phyloP scores from a whole-genome alignment of 1,140 invertebrate genomes.

The Heliconius congener region DNA sequence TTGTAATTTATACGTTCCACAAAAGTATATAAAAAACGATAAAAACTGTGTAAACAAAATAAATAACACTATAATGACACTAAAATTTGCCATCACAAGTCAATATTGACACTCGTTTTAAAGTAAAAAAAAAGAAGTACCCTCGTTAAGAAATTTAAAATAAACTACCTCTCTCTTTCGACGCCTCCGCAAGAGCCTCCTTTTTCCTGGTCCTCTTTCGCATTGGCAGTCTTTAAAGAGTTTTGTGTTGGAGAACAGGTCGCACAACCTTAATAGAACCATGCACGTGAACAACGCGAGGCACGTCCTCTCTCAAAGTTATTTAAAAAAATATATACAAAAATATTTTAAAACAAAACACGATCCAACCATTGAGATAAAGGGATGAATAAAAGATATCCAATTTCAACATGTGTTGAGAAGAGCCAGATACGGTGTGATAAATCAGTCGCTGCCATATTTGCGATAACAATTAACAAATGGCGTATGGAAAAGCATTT shows the following conservation, averaged over 20 bases:
- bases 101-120: background rate
- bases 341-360: conserved; percentile 50
- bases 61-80: background rate
- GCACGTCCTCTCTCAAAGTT: conserved; percentile 4
- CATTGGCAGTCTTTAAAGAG: conserved; percentile 76
- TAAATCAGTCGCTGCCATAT: conserved; percentile 58
- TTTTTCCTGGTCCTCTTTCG: conserved; percentile 79
- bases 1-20: background rate
- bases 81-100: background rate
- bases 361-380: conserved; percentile 47
- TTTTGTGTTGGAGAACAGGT: conserved; percentile 71
- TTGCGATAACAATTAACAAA: conserved; percentile 74
- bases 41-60: background rate
- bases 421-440: conserved; percentile 61
- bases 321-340: conserved; percentile 2
- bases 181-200: conserved; percentile 63
- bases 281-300: conserved; percentile 47
- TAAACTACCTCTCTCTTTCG: conserved; percentile 57
- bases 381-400: conserved; percentile 55
- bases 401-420: conserved; percentile 60
- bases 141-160: background rate
- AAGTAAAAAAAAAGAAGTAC: background rate
- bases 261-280: conserved; percentile 70
- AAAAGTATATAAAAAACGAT: background rate
- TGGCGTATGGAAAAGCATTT: conserved; percentile 40